phyloP scores from a whole-genome alignment of 1,140 invertebrate genomes.

The Calliphora vicina region DNA sequence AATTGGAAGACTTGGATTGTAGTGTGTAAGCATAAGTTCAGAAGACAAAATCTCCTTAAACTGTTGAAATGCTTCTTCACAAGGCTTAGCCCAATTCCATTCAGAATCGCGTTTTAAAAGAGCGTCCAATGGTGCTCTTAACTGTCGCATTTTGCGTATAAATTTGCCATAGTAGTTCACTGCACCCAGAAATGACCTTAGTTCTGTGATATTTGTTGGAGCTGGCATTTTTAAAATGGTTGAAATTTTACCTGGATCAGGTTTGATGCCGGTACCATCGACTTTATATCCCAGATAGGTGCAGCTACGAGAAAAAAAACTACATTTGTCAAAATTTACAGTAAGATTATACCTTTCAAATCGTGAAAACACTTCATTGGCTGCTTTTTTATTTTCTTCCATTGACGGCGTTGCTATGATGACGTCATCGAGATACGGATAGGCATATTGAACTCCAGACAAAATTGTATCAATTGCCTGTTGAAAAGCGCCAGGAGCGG shows the following conservation, averaged over 20 bases:
- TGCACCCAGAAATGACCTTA: too few relatives aligned
- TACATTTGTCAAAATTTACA: conserved; percentile 4
- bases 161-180: conserved; percentile 63
- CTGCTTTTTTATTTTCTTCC: conserved; percentile 47
- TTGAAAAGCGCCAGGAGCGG: background rate
- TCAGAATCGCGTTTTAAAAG: background rate
- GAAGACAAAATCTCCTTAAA: conserved; percentile 37
- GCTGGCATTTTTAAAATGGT: conserved; percentile 57
- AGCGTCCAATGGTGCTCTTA: conserved; percentile 33
- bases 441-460: background rate
- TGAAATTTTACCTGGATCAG: conserved; percentile 53
- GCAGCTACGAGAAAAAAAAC: background rate
- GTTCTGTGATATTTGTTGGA: conserved; percentile 38
- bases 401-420: conserved; percentile 40
- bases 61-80: conserved; percentile 38
- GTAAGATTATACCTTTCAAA: conserved; percentile 1
- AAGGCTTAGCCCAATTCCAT: conserved; percentile 38
- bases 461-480: background rate
- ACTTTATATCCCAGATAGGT: conserved; percentile 60
- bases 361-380: background rate
- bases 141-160: conserved; percentile 38
- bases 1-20: conserved; percentile 38
- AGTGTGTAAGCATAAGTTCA: conserved; percentile 42
- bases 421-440: background rate
- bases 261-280: conserved; percentile 51